Percentiles rank a stretch among this genome's conserved stretches.
Evolutionary conservation across 2,113 vertebrate genomes (phyloP).

Genomic region (Dermatemys mawii): DNA sequence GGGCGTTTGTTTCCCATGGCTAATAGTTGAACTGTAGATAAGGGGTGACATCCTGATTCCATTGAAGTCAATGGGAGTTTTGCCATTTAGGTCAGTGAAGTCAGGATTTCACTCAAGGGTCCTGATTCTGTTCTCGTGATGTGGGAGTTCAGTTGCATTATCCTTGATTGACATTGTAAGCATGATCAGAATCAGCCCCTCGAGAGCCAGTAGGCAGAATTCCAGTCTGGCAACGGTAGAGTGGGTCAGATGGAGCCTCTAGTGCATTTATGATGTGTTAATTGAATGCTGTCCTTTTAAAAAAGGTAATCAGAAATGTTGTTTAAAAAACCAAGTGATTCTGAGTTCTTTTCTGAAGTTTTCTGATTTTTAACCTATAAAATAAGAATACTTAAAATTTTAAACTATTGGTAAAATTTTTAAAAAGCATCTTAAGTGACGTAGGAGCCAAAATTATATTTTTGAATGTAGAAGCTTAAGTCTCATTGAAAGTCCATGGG

Average conservation of each 20-base stretch:
- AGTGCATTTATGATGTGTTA: background rate
- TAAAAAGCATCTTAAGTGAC: background rate
- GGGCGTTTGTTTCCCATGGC: constrained; percentile 30
- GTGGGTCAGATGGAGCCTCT: background rate
- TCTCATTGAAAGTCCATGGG: background rate
- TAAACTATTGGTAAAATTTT: background rate
- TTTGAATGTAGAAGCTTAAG: background rate
- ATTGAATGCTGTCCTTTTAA: background rate
- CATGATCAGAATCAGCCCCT: background rate
- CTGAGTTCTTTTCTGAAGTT: background rate
- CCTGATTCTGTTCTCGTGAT: fast-evolving
- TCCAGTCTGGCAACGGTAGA: background rate
- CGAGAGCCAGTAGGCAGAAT: background rate
- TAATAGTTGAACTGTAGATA: constrained; percentile 29
- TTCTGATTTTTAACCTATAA: background rate
- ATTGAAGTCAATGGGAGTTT: background rate
- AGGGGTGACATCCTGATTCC: background rate
- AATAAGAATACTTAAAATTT: background rate
- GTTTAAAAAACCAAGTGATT: background rate
- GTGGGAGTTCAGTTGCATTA: background rate
- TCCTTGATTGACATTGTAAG: background rate
- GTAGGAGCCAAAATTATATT: background rate
- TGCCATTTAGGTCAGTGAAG: background rate
- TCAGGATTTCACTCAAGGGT: fast-evolving
- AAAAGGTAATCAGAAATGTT: background rate